These are phyloP conservation scores for Pentalonia nigronervosa DNA, from an alignment of 1,140 invertebrate species.

Conservation along the genomic window DNA sequence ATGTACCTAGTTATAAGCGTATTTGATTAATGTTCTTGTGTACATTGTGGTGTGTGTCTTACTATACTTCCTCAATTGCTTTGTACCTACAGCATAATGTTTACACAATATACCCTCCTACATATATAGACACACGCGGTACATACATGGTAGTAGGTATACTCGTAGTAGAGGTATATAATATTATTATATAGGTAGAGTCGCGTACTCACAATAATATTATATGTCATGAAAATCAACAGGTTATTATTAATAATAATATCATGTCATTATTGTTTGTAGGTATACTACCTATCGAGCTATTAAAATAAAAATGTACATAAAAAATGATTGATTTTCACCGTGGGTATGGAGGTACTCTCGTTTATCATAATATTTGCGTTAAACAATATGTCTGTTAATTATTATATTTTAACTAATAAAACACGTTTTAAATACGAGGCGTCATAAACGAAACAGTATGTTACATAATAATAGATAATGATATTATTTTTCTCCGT, in stretches of 20 bases:
- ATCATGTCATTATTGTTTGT: not conserved
- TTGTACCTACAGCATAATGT: not conserved
- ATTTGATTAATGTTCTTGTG: constrained; percentile 44
- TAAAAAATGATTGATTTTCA: not conserved
- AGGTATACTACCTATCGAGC: too few relatives aligned
- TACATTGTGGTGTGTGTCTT: not conserved
- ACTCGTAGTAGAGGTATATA: not conserved
- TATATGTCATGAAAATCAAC: not conserved
- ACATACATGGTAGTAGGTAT: not conserved
- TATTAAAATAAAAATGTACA: not conserved
- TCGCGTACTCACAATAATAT: too few relatives aligned
- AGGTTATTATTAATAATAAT: not conserved
- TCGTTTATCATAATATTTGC: not conserved
- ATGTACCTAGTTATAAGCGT: not conserved
- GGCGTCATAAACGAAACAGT: not conserved
- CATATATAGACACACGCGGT: not conserved
- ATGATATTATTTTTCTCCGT: not conserved
- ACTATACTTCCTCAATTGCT: not conserved
- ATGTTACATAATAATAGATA: not conserved
- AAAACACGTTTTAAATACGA: not conserved
- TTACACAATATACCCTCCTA: too few relatives aligned
- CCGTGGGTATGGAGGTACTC: too few relatives aligned
- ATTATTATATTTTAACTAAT: not conserved
- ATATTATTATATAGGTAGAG: not conserved
- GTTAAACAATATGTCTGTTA: not conserved